Evolutionary conservation across 2,888 invertebrate species (phyloP).

Genomic region (Nephrotoma guestfalica): DNA sequence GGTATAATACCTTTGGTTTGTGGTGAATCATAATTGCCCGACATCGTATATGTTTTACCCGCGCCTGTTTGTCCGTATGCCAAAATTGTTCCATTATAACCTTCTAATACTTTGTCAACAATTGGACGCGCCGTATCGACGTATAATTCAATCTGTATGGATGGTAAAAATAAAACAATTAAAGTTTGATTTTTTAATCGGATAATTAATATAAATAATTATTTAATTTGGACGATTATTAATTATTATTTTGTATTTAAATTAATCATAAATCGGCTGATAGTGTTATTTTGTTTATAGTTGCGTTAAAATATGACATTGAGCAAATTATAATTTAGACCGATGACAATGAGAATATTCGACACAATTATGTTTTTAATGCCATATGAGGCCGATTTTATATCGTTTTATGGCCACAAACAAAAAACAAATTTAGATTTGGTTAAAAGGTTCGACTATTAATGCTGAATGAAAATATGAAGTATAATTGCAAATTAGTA

Average conservation of each 20-base stretch:
- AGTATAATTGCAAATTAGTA: no score
- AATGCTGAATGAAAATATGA: neutral
- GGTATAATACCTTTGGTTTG: slow-evolving; percentile 94
- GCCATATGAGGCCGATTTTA: neutral
- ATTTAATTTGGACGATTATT: neutral
- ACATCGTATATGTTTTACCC: slow-evolving; percentile 98
- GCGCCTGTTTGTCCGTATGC: slow-evolving; percentile 92
- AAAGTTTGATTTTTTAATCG: neutral
- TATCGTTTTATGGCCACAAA: neutral
- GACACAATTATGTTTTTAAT: neutral
- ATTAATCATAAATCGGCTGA: neutral
- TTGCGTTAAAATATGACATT: neutral
- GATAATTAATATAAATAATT: neutral
- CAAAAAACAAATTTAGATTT: neutral
- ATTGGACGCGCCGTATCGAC: slow-evolving; percentile 92
- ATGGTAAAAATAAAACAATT: neutral
- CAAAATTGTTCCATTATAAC: slow-evolving; percentile 90
- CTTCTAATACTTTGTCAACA: slow-evolving; percentile 89
- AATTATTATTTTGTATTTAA: neutral
- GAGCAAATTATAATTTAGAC: neutral
- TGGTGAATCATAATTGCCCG: slow-evolving; percentile 73
- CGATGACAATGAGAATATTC: neutral
- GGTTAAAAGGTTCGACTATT: neutral
- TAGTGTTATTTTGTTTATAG: neutral
- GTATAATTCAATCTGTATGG: slow-evolving; percentile 74